These are phyloP conservation scores for Erythrolamprus reginae DNA, from an alignment of 2,113 vertebrate genomes.

Conservation along the genomic window DNA sequence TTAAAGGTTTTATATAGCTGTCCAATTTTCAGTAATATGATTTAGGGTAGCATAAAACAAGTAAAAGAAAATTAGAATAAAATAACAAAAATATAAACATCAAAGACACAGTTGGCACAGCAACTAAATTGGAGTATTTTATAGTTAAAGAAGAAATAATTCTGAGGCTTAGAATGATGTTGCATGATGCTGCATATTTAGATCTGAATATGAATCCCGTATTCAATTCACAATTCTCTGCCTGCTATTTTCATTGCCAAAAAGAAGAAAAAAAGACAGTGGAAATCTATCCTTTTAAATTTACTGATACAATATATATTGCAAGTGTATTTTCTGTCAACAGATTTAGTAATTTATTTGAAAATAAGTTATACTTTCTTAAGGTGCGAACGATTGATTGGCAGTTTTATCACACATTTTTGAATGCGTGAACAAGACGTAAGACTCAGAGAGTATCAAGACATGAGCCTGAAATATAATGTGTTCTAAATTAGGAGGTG, in stretches of 20 bases:
- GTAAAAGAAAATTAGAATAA: not conserved
- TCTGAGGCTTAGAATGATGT: not conserved
- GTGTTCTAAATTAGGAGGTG: not conserved
- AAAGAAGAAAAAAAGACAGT: not conserved
- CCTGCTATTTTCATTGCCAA: not conserved
- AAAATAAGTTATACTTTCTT: not conserved
- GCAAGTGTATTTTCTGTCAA: not conserved
- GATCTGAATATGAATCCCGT: not conserved
- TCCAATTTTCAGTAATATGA: not conserved
- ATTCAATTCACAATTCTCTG: not conserved
- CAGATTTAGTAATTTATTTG: not conserved
- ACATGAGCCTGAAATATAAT: not conserved
- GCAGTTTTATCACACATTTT: not conserved
- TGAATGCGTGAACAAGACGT: not conserved
- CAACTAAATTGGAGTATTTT: not conserved
- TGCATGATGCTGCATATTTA: not conserved
- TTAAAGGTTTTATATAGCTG: not conserved
- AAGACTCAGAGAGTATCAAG: not conserved
- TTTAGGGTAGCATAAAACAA: not conserved
- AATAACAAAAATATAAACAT: not conserved
- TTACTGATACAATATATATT: not conserved
- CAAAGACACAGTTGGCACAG: not conserved
- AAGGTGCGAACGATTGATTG: not conserved
- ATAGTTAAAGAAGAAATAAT: not conserved
- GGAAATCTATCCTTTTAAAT: not conserved